phyloP scores from a whole-genome alignment of 2,888 invertebrate genomes.

The Troides aeacus region DNA sequence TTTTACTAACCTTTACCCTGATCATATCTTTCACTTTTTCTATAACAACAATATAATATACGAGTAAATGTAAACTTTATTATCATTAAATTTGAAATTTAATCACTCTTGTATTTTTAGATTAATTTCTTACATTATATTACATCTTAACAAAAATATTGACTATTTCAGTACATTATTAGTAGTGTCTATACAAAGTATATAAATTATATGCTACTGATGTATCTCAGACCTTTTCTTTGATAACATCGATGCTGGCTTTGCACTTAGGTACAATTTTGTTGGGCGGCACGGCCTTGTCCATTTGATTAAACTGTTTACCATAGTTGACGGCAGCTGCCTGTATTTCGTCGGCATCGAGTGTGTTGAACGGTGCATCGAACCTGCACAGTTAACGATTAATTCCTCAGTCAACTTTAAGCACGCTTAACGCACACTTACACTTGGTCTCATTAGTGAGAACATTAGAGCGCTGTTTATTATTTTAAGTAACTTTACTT shows the following conservation, averaged over 20 bases:
- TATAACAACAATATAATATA: not conserved
- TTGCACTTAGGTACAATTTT: constrained; percentile 88
- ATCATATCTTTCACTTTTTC: not conserved
- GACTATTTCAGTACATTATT: too few relatives aligned
- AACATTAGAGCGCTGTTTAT: too few relatives aligned
- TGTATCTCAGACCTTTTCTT: constrained; percentile 82
- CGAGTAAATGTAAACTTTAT: too few relatives aligned
- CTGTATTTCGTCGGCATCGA: constrained; percentile 88
- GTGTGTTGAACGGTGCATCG: constrained; percentile 78
- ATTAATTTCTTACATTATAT: too few relatives aligned
- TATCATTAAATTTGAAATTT: too few relatives aligned
- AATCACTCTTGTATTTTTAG: too few relatives aligned
- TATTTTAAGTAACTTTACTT: too few relatives aligned
- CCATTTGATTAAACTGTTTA: constrained; percentile 86
- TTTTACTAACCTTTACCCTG: not conserved
- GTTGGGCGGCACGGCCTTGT: constrained; percentile 91
- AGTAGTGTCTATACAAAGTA: not conserved
- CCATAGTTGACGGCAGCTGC: constrained; percentile 83
- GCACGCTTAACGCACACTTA: too few relatives aligned
- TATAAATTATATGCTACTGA: not conserved
- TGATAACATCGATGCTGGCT: constrained; percentile 87
- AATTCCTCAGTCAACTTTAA: too few relatives aligned
- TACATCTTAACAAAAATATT: too few relatives aligned
- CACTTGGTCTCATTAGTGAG: too few relatives aligned
- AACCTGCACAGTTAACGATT: constrained; percentile 47